Conservation (phyloP, 1,140 invertebrate species). For the Atta colombica region DNA sequence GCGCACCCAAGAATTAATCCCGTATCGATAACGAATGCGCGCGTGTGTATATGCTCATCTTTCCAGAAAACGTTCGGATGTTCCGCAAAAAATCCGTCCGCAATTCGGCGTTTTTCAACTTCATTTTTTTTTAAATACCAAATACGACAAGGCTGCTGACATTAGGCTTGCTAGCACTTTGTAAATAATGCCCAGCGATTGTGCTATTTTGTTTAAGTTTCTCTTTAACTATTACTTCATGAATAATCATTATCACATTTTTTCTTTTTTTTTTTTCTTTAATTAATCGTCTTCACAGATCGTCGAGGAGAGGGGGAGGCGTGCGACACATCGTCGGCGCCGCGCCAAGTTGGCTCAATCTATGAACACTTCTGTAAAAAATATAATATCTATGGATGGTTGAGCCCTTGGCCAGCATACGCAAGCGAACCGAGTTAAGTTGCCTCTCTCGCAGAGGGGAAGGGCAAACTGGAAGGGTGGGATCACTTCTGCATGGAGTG, state of each 20-base stretch:
- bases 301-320: constrained; percentile 81
- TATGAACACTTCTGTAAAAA: constrained; percentile 86
- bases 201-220: constrained; percentile 84
- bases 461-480: constrained; percentile 61
- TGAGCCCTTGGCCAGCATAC: constrained; percentile 82
- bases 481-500: constrained; percentile 76
- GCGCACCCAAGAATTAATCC: background rate
- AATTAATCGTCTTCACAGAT: constrained; percentile 83
- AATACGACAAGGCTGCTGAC: constrained; percentile 82
- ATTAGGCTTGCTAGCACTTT: constrained; percentile 86
- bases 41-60: background rate
- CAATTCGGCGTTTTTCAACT: constrained; percentile 73
- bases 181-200: constrained; percentile 86
- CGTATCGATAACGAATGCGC: background rate
- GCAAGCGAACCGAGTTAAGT: constrained; percentile 67
- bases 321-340: constrained; percentile 80
- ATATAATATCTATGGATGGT: constrained; percentile 86
- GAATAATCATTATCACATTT: constrained; percentile 86
- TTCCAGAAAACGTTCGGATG: constrained; percentile 14
- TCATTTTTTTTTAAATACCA: constrained; percentile 74
- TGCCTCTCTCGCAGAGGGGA: constrained; percentile 54
- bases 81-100: constrained; percentile 68
- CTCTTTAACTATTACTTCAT: constrained; percentile 85
- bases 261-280: constrained; percentile 62
- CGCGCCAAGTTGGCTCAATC: constrained; percentile 83